Evolutionary conservation across 2,888 invertebrate genomes (phyloP), one percentile per base, ranked within the genome.

Genomic region (Hirtodrosophila histrioides): DNA sequence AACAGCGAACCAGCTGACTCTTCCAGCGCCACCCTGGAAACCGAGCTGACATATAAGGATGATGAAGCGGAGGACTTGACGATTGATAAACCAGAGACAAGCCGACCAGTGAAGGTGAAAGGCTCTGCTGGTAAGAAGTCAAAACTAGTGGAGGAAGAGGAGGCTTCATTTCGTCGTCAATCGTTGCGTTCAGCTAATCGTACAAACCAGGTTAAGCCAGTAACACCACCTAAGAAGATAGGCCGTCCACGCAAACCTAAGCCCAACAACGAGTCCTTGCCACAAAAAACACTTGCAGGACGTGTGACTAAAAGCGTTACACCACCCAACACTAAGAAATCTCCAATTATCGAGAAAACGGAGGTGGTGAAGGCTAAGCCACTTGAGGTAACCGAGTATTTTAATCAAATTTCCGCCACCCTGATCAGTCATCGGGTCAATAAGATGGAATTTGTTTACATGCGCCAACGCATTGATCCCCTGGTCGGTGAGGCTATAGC

Each of bases 301-400:
- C 17, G 17, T 17, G 17, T 17, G 17, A 17, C 1, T 17, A 17
- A 17, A 17, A 17, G 17, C 17, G 17, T 17, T 17, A 17, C 17
- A 17, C 17, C 17, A 17, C 17, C 17, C 17, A 17, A 1, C 2
- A 2, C 17, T 1, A 17, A 17, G 17, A 17, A 17, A 17, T 17
- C 17, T 17, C 17, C 17, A 17, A 17, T 1, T 17, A 17, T 17
- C 17, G 17, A 17, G 17, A 17, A 17, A 6, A 0, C 35, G 23
- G 3, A 53, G 51, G n/a, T 10, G 43, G 3, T 6, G 11, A 1
- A 41, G 4, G 82, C 70, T 0, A 68, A 50, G 4, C 73, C 82
- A 0, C 2, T 76, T 1, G 57, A 56, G 0, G 53, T 82, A 0
- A 76, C 79, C 0, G 43, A 50, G 5, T 82, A 69, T 33, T 75